Conservation (phyloP, 2,888 invertebrate genomes). For the Ochropacha duplaris region DNA sequence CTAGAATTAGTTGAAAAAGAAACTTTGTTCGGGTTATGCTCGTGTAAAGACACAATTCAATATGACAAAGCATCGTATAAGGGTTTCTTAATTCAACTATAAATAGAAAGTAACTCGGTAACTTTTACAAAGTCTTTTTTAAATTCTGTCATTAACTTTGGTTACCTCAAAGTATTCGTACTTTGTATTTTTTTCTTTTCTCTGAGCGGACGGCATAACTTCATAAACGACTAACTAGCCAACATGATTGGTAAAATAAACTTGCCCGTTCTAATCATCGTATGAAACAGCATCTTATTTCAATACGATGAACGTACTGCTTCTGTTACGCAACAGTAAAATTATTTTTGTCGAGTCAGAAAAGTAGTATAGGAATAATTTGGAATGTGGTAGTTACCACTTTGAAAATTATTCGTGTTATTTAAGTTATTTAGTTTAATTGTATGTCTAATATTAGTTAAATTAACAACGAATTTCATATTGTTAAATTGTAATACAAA, state of each 20-base stretch:
- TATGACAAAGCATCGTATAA: background rate
- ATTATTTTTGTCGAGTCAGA: constrained; percentile 37
- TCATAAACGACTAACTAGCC: constrained; percentile 15
- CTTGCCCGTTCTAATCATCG: constrained; percentile 12
- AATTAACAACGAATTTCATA: too few relatives aligned
- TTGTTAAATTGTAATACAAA: too few relatives aligned
- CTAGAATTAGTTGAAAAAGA: too few relatives aligned
- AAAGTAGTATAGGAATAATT: constrained; percentile 26
- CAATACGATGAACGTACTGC: constrained; percentile 12
- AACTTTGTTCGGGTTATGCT: too few relatives aligned
- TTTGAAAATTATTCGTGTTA: too few relatives aligned
- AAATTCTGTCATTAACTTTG: constrained; percentile 9
- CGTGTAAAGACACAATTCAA: too few relatives aligned
- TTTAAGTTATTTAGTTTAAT: too few relatives aligned
- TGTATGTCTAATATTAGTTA: too few relatives aligned
- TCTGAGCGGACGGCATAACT: constrained; percentile 7
- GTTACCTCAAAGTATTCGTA: constrained; percentile 4
- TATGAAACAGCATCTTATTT: constrained; percentile 13
- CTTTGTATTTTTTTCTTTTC: constrained; percentile 1
- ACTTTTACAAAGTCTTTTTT: background rate
- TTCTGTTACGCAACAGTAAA: constrained; percentile 31
- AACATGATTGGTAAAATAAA: constrained; percentile 16
- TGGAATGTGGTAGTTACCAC: constrained; percentile 37
- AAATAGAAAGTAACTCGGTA: background rate
- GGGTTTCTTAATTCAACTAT: background rate